Conservation (phyloP, 1,140 invertebrate species). For the Bombus sylvicola region DNA sequence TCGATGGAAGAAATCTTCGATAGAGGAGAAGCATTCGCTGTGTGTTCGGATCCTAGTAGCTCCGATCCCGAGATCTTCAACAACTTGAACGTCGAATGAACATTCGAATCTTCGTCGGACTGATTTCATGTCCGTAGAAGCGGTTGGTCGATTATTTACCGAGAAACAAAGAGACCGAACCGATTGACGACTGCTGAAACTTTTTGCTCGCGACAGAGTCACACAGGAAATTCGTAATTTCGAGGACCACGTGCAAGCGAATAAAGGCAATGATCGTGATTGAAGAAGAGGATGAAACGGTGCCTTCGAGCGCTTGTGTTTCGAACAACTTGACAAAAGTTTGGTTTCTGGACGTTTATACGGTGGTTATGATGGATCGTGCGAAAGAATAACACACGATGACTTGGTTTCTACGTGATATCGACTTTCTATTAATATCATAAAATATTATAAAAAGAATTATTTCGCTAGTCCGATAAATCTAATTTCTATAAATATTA, state of each 20-base stretch:
- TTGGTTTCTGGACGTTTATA: neutral
- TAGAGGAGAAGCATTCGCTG: neutral
- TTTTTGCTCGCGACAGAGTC: neutral
- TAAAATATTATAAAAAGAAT: too few relatives aligned
- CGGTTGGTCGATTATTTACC: neutral
- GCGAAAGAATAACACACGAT: neutral
- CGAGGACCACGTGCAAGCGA: neutral
- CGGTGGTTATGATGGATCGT: neutral
- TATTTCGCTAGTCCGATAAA: too few relatives aligned
- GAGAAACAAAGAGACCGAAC: neutral
- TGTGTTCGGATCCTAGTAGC: neutral
- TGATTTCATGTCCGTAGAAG: neutral
- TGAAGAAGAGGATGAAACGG: neutral
- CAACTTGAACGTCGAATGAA: neutral
- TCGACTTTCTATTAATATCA: neutral
- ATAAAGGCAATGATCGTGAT: neutral
- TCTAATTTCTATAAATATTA: too few relatives aligned
- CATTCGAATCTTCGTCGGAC: neutral
- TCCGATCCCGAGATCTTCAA: neutral
- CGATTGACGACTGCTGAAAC: too few relatives aligned
- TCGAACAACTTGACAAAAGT: neutral
- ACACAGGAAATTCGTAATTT: neutral
- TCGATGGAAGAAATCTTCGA: conserved; percentile 34
- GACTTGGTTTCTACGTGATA: neutral
- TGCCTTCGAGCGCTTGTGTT: neutral